Conservation (phyloP, 2,888 invertebrate genomes). For the Drosophila macrothrix region DNA sequence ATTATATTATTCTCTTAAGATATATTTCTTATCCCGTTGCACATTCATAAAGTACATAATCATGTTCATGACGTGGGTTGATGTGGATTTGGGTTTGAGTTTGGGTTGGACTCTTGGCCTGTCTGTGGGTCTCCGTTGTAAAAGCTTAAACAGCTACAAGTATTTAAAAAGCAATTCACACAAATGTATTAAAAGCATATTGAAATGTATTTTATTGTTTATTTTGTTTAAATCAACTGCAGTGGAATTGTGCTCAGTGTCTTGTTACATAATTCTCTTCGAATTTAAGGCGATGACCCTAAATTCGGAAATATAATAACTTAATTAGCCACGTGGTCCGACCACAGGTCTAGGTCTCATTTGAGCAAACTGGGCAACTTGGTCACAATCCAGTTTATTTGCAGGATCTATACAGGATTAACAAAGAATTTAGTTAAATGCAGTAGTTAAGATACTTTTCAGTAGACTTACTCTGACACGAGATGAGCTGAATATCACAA, state of each 20-base stretch:
- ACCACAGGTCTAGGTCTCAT: slow-evolving; percentile 36
- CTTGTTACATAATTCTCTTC: slow-evolving; percentile 13
- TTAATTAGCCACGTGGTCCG: background rate
- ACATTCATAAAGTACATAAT: slow-evolving; percentile 78
- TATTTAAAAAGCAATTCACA: slow-evolving; percentile 74
- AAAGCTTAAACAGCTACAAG: slow-evolving; percentile 77
- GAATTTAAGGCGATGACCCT: background rate
- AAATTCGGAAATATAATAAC: background rate
- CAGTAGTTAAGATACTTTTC: accelerated
- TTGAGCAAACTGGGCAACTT: slow-evolving; percentile 27
- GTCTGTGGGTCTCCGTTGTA: slow-evolving; percentile 35
- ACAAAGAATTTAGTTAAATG: background rate
- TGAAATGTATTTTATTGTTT: slow-evolving; percentile 60
- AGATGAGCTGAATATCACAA: slow-evolving; percentile 47
- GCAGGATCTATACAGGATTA: slow-evolving; percentile 9
- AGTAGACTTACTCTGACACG: slow-evolving; percentile 41
- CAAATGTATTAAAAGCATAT: slow-evolving; percentile 62
- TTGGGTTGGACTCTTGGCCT: slow-evolving; percentile 1
- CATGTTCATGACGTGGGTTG: slow-evolving; percentile 71
- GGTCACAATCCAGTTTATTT: slow-evolving; percentile 19
- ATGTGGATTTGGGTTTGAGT: slow-evolving; percentile 37
- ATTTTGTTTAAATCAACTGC: slow-evolving; percentile 48
- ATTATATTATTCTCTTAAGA: background rate
- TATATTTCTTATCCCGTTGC: slow-evolving; percentile 46
- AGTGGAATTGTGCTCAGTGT: slow-evolving; percentile 4